phyloP scores from a whole-genome alignment of 2,888 invertebrate genomes.

The Ophion slaviceki region DNA sequence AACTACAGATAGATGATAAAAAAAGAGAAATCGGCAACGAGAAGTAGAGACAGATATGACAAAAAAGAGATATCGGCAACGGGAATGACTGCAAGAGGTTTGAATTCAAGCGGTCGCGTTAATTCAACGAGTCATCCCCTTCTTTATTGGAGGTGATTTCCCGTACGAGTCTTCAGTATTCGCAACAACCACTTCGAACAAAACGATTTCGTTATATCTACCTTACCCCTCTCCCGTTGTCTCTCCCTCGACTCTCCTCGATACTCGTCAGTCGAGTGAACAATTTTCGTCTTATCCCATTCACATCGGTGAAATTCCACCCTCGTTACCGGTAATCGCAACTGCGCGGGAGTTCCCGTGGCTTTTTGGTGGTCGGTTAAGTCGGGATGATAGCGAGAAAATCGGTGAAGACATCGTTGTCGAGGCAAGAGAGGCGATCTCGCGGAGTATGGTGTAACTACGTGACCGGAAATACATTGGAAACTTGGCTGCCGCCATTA shows the following conservation, averaged over 20 bases:
- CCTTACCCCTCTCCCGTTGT: slow-evolving; percentile 8
- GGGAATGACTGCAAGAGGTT: slow-evolving; percentile 1
- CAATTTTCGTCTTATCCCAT: slow-evolving; percentile 63
- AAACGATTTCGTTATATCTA: slow-evolving; percentile 16
- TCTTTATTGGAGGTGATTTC: slow-evolving; percentile 50
- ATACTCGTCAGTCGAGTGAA: slow-evolving; percentile 46
- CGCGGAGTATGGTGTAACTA: slow-evolving; percentile 29
- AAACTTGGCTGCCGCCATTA: slow-evolving; percentile 34
- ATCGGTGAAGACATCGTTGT: slow-evolving; percentile 51
- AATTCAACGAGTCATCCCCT: slow-evolving; percentile 51
- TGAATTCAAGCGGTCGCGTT: slow-evolving; percentile 49
- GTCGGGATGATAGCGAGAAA: slow-evolving; percentile 57
- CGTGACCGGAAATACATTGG: slow-evolving; percentile 48
- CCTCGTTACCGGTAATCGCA: slow-evolving; percentile 58
- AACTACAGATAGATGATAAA: background rate
- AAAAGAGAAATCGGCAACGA: background rate
- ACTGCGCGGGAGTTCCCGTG: slow-evolving; percentile 48
- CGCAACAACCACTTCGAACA: slow-evolving; percentile 45
- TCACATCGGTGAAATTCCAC: slow-evolving; percentile 58
- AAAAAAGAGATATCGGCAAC: background rate
- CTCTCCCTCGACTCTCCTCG: slow-evolving; percentile 38
- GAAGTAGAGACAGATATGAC: background rate
- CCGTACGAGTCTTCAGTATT: slow-evolving; percentile 19
- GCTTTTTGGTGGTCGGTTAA: slow-evolving; percentile 49
- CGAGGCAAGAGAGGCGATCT: slow-evolving; percentile 53